Conservation (phyloP, 2,113 vertebrate species). For the Pelobates fuscus region DNA sequence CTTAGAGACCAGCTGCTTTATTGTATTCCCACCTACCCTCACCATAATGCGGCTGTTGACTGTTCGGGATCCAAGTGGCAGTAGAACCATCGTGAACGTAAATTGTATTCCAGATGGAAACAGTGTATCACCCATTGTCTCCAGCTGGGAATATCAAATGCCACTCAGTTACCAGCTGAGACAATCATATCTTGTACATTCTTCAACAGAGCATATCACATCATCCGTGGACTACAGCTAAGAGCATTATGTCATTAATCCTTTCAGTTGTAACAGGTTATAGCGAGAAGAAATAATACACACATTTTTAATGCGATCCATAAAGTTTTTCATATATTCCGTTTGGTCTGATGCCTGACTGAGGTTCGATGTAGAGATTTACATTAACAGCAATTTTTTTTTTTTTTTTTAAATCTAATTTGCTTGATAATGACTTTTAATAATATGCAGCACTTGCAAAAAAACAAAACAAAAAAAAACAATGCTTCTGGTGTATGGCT, state of each 20-base stretch:
- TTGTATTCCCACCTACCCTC: constrained; percentile 50
- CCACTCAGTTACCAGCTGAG: constrained; percentile 66
- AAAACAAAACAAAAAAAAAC: too few species aligned
- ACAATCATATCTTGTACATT: constrained; percentile 54
- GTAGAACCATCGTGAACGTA: constrained; percentile 51
- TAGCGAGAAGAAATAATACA: background rate
- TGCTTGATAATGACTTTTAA: background rate
- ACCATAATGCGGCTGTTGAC: constrained; percentile 55
- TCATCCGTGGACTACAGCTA: constrained; percentile 50
- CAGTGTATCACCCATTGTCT: constrained; percentile 58
- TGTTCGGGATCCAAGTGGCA: constrained; percentile 51
- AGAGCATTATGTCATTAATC: constrained; percentile 26
- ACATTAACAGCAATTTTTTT: too few species aligned
- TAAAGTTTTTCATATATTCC: constrained; percentile 1
- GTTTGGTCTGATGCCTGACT: background rate
- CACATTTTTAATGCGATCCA: background rate
- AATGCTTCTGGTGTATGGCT: background rate
- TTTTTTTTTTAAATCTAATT: background rate
- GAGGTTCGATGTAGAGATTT: background rate
- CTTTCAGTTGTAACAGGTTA: background rate
- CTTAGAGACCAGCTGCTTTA: constrained; percentile 75
- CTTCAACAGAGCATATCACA: constrained; percentile 47
- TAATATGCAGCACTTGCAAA: background rate
- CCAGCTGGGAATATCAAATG: constrained; percentile 66
- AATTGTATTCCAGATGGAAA: constrained; percentile 66